phyloP scores from a whole-genome alignment of 2,797 vertebrate species.

The Dendrocincla fuliginosa region DNA sequence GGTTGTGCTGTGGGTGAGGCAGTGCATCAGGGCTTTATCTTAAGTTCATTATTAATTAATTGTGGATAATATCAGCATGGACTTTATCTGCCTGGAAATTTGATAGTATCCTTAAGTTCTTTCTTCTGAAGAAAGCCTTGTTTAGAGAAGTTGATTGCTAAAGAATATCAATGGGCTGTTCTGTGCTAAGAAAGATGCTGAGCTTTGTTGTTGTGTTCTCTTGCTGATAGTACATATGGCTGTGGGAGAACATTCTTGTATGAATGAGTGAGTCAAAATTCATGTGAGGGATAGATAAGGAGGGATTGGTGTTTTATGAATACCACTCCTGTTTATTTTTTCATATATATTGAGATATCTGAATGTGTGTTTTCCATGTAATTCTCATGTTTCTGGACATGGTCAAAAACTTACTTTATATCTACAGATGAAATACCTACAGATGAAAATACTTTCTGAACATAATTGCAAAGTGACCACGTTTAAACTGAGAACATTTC shows the following conservation, averaged over 20 bases:
- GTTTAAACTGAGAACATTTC: not conserved
- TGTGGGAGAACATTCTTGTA: not conserved
- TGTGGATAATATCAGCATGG: not conserved
- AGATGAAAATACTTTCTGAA: not conserved
- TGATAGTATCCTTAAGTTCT: not conserved
- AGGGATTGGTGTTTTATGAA: not conserved
- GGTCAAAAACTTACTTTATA: not conserved
- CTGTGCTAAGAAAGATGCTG: not conserved
- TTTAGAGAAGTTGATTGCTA: not conserved
- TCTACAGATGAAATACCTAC: not conserved
- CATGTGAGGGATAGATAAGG: not conserved
- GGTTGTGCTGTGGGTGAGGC: not conserved
- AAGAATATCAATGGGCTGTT: not conserved
- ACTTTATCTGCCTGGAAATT: not conserved
- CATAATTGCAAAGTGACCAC: not conserved
- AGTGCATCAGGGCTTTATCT: not conserved
- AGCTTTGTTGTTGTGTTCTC: not conserved
- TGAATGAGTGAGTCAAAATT: not conserved
- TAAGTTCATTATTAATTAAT: not conserved
- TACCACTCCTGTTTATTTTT: not conserved
- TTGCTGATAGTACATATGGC: rapidly evolving
- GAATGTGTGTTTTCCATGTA: not conserved
- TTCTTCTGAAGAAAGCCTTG: not conserved
- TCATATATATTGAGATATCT: too few relatives aligned
- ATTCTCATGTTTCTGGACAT: not conserved